A percentile compares a stretch with the other conserved stretches of the same genome.
Evolutionary conservation across 2,888 invertebrate genomes (phyloP).

Genomic region (Malachius bipustulatus): DNA sequence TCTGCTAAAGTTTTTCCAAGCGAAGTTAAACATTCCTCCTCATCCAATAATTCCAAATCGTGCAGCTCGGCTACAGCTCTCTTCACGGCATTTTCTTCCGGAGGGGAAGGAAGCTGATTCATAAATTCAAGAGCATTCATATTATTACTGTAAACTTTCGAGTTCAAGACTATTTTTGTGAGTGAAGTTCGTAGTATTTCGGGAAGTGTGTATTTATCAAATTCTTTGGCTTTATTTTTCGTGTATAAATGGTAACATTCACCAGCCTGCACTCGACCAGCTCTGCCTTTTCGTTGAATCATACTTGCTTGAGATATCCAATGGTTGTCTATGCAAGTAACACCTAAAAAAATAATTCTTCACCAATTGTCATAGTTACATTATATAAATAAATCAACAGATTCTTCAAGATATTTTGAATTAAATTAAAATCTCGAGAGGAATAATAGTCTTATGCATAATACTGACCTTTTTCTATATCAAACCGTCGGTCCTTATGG

Average conservation of each 20-base stretch:
- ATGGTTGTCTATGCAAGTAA: slow-evolving; percentile 41
- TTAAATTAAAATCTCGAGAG: slow-evolving; percentile 2
- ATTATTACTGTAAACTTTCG: slow-evolving; percentile 48
- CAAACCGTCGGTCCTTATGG: slow-evolving; percentile 45
- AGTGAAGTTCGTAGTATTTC: slow-evolving; percentile 49
- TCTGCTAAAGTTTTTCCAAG: slow-evolving; percentile 41
- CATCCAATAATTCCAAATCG: slow-evolving; percentile 46
- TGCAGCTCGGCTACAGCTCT: slow-evolving; percentile 49
- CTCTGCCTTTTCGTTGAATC: slow-evolving; percentile 53
- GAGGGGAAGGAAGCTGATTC: slow-evolving; percentile 50
- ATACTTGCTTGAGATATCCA: slow-evolving; percentile 54
- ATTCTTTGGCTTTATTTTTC: slow-evolving; percentile 38
- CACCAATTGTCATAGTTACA: too few relatives aligned
- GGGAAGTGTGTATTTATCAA: slow-evolving; percentile 44
- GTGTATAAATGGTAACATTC: slow-evolving; percentile 47
- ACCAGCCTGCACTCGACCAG: slow-evolving; percentile 54
- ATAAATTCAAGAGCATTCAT: slow-evolving; percentile 48
- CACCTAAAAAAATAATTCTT: slow-evolving; percentile 25
- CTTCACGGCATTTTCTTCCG: slow-evolving; percentile 39
- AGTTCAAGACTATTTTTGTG: slow-evolving; percentile 44
- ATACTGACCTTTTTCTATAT: slow-evolving; percentile 37
- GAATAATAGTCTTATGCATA: too few relatives aligned
- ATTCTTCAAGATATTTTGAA: too few relatives aligned
- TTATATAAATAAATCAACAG: too few relatives aligned
- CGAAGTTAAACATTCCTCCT: slow-evolving; percentile 48